Base-by-base conservation (phyloP, 1,140 invertebrate species). In the Heterodera schachtii region DNA sequence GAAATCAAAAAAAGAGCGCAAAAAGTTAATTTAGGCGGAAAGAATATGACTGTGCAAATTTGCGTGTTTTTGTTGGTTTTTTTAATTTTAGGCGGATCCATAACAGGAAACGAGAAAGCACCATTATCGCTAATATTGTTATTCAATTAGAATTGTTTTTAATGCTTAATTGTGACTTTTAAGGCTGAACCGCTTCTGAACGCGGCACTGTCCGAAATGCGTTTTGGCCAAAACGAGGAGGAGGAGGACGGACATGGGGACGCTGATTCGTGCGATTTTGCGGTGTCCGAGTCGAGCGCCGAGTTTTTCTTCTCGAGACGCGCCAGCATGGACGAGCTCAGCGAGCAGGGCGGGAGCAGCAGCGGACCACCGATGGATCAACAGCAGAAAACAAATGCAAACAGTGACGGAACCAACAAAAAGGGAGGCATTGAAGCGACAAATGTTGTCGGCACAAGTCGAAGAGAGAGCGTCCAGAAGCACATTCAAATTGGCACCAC, bases 271-370 rank as follows among this genome's bases (percentile, higher is more conserved):
- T 69, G 64, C 75, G 73, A 80, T 78, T 80, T 74, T 73, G 71
- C 67, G 21, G 43, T 80, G 66, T 80, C 78, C 3, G 71, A 73
- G 57, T 71, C 71, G 57, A 52, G 19, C 31, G 77, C 80, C 79
- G 69, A 84, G 78, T 81, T 83, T 79, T 79, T 83, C 83, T 71
- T 84, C 84, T 49, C 82, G 83, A 16, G 87, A 76, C 71, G 86
- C 71, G 77, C 86, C 76, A 81, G 87, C 83, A 75, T 84, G 84
- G 80, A 87, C 73, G 73, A 87, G 75, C 86, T 84, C 41, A 87
- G 75, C 21, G 43, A 73, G 52, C 75, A n/a, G 11, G 69, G 69
- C 13, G 57, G 57, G 16, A 64, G 13, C 19, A 64, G 57, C 57
- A 19, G 16, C 19, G 57, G 49, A 6, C 6, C 11, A 52, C 31